A percentile compares a stretch with the other conserved stretches of the same genome.
phyloP scores from a whole-genome alignment of 2,888 invertebrate species.

The Aspidiotus rigidus region DNA sequence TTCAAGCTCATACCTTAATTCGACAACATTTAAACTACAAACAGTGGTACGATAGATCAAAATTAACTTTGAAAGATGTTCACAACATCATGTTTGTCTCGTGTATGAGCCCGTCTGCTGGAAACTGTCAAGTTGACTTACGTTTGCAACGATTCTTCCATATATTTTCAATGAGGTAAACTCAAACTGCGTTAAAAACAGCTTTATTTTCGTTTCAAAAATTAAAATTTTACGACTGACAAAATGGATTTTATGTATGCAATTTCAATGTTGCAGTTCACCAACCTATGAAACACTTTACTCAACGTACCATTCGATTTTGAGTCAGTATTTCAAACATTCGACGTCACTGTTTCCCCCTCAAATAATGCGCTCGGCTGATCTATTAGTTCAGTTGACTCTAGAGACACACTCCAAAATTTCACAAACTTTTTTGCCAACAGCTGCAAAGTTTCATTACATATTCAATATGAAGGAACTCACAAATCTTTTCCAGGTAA shows the following conservation, averaged over 20 bases:
- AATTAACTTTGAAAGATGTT: constrained; percentile 78
- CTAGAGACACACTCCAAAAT: constrained; percentile 68
- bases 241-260: not conserved
- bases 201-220: not conserved
- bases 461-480: constrained; percentile 85
- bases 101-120: constrained; percentile 94
- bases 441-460: constrained; percentile 91
- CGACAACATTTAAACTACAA: constrained; percentile 87
- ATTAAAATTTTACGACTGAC: not conserved
- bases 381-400: constrained; percentile 59
- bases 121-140: constrained; percentile 87
- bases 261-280: constrained; percentile 51
- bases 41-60: constrained; percentile 90
- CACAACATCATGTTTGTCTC: constrained; percentile 88
- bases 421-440: constrained; percentile 70
- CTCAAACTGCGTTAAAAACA: not conserved
- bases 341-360: constrained; percentile 58
- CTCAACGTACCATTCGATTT: constrained; percentile 75
- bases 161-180: constrained; percentile 69
- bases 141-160: constrained; percentile 80
- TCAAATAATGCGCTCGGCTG: constrained; percentile 51
- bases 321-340: constrained; percentile 62
- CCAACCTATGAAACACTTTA: constrained; percentile 70
- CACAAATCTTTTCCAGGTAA: constrained; percentile 85
- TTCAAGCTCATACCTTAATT: constrained; percentile 88